phyloP scores from a whole-genome alignment of 2,888 invertebrate genomes.

The Netelia inedita region DNA sequence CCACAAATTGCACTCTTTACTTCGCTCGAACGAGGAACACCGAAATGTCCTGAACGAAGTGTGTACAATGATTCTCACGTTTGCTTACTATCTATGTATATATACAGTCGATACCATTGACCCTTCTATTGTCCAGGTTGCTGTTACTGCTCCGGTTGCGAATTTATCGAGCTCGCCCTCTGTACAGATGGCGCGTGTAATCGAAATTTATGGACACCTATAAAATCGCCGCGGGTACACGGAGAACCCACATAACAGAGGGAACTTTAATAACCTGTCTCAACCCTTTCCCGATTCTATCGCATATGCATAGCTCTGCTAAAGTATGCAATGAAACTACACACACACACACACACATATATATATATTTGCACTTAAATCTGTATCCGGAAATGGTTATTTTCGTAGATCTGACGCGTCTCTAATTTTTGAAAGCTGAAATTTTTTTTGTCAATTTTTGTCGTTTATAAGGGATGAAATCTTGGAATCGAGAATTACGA shows the following conservation, averaged over 20 bases:
- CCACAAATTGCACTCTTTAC: conserved; percentile 54
- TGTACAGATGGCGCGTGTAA: conserved; percentile 21
- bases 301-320: not conserved
- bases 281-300: not conserved
- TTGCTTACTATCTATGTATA: not conserved
- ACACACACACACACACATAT: too few relatives aligned
- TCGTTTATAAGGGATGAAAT: too few relatives aligned
- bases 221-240: conserved; percentile 27
- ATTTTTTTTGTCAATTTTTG: too few relatives aligned
- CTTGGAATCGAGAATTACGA: not conserved
- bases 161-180: conserved; percentile 45
- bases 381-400: not conserved
- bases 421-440: too few relatives aligned
- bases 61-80: conserved; percentile 33
- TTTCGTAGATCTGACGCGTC: too few relatives aligned
- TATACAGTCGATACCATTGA: not conserved
- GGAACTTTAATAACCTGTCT: conserved; percentile 9
- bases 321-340: not conserved
- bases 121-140: not conserved
- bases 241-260: not conserved
- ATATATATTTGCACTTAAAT: too few relatives aligned
- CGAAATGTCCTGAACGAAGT: conserved; percentile 11
- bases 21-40: conserved; percentile 37
- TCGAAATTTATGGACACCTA: conserved; percentile 46
- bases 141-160: conserved; percentile 2